These are phyloP conservation scores for Haliclona indistincta DNA, from an alignment of 37 sponge, comb jelly and placozoan genomes.

Conservation along the genomic window DNA sequence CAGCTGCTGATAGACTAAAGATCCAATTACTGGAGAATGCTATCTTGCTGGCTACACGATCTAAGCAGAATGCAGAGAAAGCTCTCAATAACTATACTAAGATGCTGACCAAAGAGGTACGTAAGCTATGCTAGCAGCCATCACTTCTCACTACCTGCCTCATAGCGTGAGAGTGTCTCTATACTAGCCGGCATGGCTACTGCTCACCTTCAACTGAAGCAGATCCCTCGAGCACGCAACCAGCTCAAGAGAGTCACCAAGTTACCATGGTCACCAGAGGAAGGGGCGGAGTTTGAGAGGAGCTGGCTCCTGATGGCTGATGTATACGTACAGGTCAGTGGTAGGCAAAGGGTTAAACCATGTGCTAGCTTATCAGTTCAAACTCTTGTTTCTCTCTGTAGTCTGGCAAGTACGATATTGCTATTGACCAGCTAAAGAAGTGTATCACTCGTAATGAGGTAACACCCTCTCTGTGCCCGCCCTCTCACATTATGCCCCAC, in stretches of 20 bases:
- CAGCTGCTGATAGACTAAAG: constrained; percentile 22
- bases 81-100: constrained; percentile 76
- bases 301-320: constrained; percentile 95
- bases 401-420: constrained; percentile 90
- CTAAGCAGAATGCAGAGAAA: constrained; percentile 71
- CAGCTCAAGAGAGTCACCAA: constrained; percentile 92
- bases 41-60: constrained; percentile 55
- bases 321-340: constrained; percentile 90
- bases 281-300: constrained; percentile 89
- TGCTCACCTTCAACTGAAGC: constrained; percentile 89
- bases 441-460: constrained; percentile 80
- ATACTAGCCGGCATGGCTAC: constrained; percentile 86
- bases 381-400: background rate
- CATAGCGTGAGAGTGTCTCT: constrained; percentile 71
- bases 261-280: constrained; percentile 79
- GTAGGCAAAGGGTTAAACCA: background rate
- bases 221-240: constrained; percentile 88
- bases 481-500: background rate
- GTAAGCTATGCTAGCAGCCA: constrained; percentile 1
- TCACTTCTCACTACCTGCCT: background rate
- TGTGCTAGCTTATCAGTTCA: background rate
- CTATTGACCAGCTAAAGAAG: constrained; percentile 86
- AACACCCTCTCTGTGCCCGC: background rate
- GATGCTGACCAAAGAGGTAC: constrained; percentile 59
- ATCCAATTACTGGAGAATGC: constrained; percentile 60